phyloP scores from a whole-genome alignment of 2,888 invertebrate genomes.

The Rhimphoctona megacephalus region DNA sequence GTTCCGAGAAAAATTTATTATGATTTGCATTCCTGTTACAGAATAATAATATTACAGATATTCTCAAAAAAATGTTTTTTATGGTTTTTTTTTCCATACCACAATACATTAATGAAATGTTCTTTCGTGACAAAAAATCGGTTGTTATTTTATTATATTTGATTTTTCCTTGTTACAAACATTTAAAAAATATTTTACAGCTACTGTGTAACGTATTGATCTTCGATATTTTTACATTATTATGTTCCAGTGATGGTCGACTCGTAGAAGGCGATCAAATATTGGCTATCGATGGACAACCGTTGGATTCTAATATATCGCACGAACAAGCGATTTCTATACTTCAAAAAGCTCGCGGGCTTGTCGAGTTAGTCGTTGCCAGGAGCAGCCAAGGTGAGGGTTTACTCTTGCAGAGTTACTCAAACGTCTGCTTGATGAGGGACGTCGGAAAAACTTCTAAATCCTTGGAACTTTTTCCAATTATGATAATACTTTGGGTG shows the following conservation, averaged over 20 bases:
- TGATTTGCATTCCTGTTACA: background rate
- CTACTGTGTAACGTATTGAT: background rate
- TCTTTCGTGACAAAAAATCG: background rate
- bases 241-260: conserved; percentile 87
- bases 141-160: background rate
- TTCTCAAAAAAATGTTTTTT: background rate
- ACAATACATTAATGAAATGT: background rate
- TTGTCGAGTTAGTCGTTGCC: conserved; percentile 89
- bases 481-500: background rate
- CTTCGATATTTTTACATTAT: conserved; percentile 8
- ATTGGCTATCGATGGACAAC: conserved; percentile 93
- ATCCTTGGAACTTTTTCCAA: background rate
- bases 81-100: background rate
- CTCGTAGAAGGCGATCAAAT: conserved; percentile 93
- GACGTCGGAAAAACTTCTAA: background rate
- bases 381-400: conserved; percentile 86
- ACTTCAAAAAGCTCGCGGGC: conserved; percentile 90
- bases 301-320: conserved; percentile 91
- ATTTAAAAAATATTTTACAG: background rate
- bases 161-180: background rate
- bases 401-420: background rate
- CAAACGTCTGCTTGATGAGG: background rate
- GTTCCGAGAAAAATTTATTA: background rate
- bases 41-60: background rate
- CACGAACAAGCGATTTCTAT: conserved; percentile 93